Evolutionary conservation across 2,113 vertebrate species (phyloP), one percentile per base, ranked within the genome.

Genomic region (Neodontobutis hainanensis): DNA sequence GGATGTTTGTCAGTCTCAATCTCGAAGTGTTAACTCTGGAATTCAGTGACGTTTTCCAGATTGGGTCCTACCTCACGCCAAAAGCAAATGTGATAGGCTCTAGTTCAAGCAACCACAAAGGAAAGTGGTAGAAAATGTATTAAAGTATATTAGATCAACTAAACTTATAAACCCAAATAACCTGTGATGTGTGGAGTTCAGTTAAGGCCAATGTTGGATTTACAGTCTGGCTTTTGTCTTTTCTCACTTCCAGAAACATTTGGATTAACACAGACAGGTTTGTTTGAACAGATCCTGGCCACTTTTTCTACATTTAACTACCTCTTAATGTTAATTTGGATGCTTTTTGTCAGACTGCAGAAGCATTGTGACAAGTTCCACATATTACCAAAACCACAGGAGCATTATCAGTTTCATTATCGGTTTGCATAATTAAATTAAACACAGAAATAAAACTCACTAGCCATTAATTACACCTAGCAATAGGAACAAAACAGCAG

Each of bases 121-220:
- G n/a, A n/a, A n/a, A n/a, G n/a, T n/a, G n/a, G n/a, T n/a, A n/a
- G n/a, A n/a, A n/a, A n/a, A n/a, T n/a, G n/a, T n/a, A n/a, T n/a
- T n/a, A n/a, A n/a, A n/a, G n/a, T n/a, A n/a, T n/a, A n/a, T n/a
- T n/a, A n/a, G n/a, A n/a, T n/a, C n/a, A n/a, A n/a, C n/a, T n/a
- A n/a, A n/a, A n/a, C n/a, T n/a, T n/a, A n/a, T n/a, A n/a, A n/a
- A n/a, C n/a, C n/a, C 59, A 4, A 36, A 61, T 80, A 27, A 27
- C 73, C 73, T 80, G 73, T 67, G 70, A 80, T 58, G 74, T 36
- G 11, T n/a, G 45, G 64, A 72, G 73, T 61, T 80, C 75, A 81
- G 44, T 3, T 2, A 0, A 60, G 73, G 73, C 58, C 76, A 55
- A 7, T 2, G 47, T 64, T 38, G 61, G 12, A 14, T 47, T 47